phyloP scores from a whole-genome alignment of 1,140 invertebrate species.

The Saccostrea echinata region DNA sequence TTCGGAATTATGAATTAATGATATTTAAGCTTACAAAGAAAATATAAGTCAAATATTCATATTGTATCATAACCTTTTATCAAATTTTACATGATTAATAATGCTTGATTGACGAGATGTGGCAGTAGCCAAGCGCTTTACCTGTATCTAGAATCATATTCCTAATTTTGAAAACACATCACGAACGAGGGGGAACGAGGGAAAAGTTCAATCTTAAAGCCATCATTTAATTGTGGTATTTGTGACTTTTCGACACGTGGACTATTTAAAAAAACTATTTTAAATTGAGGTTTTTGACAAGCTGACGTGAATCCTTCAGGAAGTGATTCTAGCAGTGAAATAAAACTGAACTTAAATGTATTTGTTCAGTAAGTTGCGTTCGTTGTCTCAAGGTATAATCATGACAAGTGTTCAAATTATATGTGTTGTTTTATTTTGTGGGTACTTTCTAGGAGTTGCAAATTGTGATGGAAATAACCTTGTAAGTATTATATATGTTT shows the following conservation, averaged over 20 bases:
- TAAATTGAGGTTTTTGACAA: background rate
- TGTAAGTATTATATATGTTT: background rate
- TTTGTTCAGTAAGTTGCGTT: background rate
- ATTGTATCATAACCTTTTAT: too few relatives aligned
- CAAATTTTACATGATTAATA: too few relatives aligned
- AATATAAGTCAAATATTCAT: too few relatives aligned
- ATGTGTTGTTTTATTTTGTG: background rate
- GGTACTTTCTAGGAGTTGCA: background rate
- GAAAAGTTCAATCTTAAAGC: background rate
- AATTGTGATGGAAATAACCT: slow-evolving; percentile 3
- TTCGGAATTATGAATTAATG: too few relatives aligned
- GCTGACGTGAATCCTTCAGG: slow-evolving; percentile 12
- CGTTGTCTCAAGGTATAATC: background rate
- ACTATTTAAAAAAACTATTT: background rate
- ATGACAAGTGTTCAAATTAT: background rate
- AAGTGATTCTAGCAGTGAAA: background rate
- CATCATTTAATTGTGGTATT: slow-evolving; percentile 3
- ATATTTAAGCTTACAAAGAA: too few relatives aligned
- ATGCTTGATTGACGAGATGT: too few relatives aligned
- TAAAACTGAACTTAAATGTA: background rate
- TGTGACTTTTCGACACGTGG: background rate
- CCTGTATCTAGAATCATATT: background rate
- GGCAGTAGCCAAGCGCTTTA: background rate
- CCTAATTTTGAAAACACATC: background rate
- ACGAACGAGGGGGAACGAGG: background rate